phyloP scores from a whole-genome alignment of 1,140 invertebrate genomes.

The Megalopta genalis region DNA sequence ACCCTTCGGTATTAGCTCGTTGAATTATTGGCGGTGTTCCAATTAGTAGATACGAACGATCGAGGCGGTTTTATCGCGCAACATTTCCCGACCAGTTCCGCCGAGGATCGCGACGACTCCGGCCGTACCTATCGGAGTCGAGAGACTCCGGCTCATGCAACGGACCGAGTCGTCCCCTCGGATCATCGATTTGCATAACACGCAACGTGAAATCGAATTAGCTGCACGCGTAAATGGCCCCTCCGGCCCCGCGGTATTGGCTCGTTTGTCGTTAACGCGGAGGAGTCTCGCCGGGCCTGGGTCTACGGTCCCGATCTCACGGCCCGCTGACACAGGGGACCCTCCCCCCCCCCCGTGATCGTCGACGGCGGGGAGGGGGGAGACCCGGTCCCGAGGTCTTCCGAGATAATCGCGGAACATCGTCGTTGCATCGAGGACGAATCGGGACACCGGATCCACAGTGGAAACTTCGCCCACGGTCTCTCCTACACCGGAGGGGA shows the following conservation, averaged over 20 bases:
- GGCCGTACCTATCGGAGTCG: not conserved
- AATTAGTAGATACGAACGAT: slow-evolving; percentile 14
- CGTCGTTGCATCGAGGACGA: slow-evolving; percentile 40
- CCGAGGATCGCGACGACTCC: no score
- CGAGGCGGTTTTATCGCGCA: not conserved
- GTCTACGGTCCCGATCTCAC: slow-evolving; percentile 42
- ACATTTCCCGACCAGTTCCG: slow-evolving; percentile 16
- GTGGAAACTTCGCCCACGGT: slow-evolving; percentile 62
- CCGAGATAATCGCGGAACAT: slow-evolving; percentile 35
- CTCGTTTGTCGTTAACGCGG: slow-evolving; percentile 36
- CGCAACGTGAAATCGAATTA: slow-evolving; percentile 44
- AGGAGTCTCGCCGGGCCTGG: slow-evolving; percentile 1
- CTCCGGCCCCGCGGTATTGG: slow-evolving; percentile 8
- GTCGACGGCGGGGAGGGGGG: not conserved
- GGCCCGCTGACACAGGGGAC: slow-evolving; percentile 18
- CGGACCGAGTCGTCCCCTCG: not conserved
- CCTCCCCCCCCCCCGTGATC: not conserved
- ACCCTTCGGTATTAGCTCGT: not conserved
- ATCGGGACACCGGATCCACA: slow-evolving; percentile 54
- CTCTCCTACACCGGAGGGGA: slow-evolving; percentile 26
- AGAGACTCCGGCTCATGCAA: not conserved
- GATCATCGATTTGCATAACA: slow-evolving; percentile 50
- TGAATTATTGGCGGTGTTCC: slow-evolving; percentile 21
- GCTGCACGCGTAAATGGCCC: slow-evolving; percentile 17
- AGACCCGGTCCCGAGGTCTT: slow-evolving; percentile 1